Base-by-base conservation (phyloP, 2,888 invertebrate species). In the Hesperia comma region DNA sequence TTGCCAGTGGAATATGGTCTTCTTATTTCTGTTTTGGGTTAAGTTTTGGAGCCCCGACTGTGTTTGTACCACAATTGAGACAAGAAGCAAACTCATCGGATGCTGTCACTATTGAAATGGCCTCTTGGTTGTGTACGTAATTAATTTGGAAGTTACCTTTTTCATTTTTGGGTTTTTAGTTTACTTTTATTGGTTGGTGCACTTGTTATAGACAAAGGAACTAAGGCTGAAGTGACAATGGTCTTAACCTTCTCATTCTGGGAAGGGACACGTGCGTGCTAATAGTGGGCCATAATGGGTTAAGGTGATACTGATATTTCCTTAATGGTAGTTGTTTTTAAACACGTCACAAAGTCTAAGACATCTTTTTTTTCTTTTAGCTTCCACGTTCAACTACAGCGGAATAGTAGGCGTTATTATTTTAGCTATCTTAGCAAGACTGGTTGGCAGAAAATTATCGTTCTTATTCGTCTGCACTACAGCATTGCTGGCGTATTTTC, bases 51-150 rank as follows among this genome's bases (percentile, higher is more conserved):
- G 61, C 72, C 0, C 70, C 72, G 0, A 70, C 73, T 0, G 68
- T 74, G 0, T 61, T 70, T 43, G 69, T 74, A 4, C 67, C 70
- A 0, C 73, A 74, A 69, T 46, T 68, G 5, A 63, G 70, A 49
- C 40, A 19, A 17, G 71, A 72, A 58, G 73, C 70, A 1, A 72
- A 74, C n/a, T 72, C 72, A 7, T 69, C 71, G 0, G 72, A 70
- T 2, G 69, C 63, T 2, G 60, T 73, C 26, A 62, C 61, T 7
- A 46, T 60, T 14, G 69, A 70, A 57, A 72, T 69, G 69, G 70
- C 71, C 0, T 69, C 72, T 40, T 69, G 68, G 61, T 37, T 63
- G 72, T 54, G 75, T 71, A 69, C 63, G 71, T 69, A 43, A 12
- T 49, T 8, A 2, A 2, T 49, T 10, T n/a, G n/a, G n/a, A n/a